Conservation (phyloP, 2,113 vertebrate species). For the Phoenicopterus ruber region DNA sequence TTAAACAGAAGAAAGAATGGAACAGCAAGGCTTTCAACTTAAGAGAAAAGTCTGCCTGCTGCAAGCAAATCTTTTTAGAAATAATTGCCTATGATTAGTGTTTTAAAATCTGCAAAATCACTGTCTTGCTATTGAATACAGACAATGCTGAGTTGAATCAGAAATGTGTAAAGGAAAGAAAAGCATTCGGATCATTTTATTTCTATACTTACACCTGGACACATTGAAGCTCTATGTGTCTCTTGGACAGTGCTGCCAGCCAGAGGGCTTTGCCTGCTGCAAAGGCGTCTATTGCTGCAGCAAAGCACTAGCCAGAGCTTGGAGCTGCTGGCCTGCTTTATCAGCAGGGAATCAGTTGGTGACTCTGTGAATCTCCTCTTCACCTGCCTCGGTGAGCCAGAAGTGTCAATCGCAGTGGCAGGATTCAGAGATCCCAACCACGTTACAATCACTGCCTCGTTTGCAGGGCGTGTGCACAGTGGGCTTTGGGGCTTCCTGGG, state of each 20-base stretch:
- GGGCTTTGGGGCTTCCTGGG: too few species aligned
- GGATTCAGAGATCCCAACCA: background rate
- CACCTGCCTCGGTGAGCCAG: background rate
- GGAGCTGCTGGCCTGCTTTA: background rate
- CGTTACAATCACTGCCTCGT: background rate
- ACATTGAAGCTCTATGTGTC: background rate
- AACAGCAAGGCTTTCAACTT: constrained; percentile 40
- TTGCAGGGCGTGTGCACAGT: background rate
- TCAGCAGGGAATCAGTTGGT: background rate
- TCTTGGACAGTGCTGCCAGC: background rate
- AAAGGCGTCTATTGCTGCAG: background rate
- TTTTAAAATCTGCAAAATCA: constrained; percentile 40
- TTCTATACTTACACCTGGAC: constrained; percentile 34
- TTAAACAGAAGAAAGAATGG: constrained; percentile 26
- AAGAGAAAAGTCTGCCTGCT: constrained; percentile 27
- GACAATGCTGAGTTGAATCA: constrained; percentile 47
- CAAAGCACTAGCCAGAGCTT: background rate
- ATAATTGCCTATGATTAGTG: constrained; percentile 38
- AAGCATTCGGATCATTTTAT: background rate
- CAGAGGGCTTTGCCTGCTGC: background rate
- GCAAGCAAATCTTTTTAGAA: constrained; percentile 34
- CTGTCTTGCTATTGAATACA: constrained; percentile 33
- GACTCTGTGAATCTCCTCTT: background rate
- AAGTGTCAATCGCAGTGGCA: background rate
- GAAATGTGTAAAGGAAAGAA: constrained; percentile 34